Percentiles rank a stretch among this genome's conserved stretches.
These are phyloP conservation scores for Gryon sp. DNA, from an alignment of 1,140 invertebrate genomes.

Conservation along the genomic window DNA sequence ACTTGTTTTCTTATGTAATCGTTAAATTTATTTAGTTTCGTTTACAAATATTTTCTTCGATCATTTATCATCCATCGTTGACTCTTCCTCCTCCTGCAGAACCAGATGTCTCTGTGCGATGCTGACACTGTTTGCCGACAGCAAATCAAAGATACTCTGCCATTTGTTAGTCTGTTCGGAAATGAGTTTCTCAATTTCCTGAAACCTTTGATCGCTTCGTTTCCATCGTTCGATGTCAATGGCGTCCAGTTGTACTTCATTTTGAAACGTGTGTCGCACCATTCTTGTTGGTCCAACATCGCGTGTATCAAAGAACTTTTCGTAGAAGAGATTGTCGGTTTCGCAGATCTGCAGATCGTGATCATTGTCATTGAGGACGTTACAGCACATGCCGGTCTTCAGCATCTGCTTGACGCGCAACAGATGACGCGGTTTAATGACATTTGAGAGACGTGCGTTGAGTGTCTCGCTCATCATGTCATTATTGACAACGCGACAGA, in stretches of 20 bases:
- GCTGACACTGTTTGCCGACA: not conserved
- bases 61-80: too few species aligned
- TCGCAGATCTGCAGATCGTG: constrained; percentile 55
- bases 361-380: constrained; percentile 58
- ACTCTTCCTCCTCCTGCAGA: too few species aligned
- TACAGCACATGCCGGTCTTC: constrained; percentile 57
- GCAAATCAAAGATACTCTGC: constrained; percentile 14
- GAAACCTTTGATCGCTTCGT: constrained; percentile 9
- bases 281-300: constrained; percentile 39
- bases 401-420: constrained; percentile 58
- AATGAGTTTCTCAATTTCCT: constrained; percentile 37
- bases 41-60: too few species aligned
- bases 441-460: constrained; percentile 46
- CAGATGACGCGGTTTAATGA: constrained; percentile 45
- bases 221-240: constrained; percentile 53
- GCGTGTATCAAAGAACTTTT: constrained; percentile 40
- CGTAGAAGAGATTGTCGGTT: constrained; percentile 49
- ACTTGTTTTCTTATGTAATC: too few species aligned
- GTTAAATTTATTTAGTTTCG: too few species aligned
- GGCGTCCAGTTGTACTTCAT: constrained; percentile 49
- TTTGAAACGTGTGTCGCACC: constrained; percentile 50
- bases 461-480: constrained; percentile 61
- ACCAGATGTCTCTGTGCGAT: not conserved
- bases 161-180: constrained; percentile 37
- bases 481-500: constrained; percentile 56